Conservation (phyloP, 2,113 vertebrate species). For the Corapipo altera region DNA sequence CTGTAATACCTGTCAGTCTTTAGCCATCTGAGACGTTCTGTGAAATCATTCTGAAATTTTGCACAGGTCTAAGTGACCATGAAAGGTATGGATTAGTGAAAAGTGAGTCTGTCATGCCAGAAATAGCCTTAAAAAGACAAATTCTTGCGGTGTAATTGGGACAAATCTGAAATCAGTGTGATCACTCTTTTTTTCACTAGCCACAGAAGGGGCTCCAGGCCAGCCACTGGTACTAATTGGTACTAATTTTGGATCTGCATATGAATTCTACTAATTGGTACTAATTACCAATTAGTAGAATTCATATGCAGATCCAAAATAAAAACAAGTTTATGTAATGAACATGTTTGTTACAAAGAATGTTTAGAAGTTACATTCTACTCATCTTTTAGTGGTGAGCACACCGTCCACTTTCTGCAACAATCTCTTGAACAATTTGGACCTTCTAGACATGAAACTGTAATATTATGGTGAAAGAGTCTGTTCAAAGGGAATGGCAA, state of each 20-base stretch:
- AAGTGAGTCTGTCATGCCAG: not conserved
- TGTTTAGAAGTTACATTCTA: not conserved
- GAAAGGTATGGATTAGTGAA: not conserved
- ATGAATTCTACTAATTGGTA: too few species aligned
- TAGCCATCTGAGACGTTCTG: not conserved
- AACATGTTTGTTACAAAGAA: not conserved
- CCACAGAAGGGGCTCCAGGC: not conserved
- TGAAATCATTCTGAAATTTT: not conserved
- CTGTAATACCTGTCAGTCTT: not conserved
- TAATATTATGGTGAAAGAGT: not conserved
- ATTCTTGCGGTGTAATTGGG: not conserved
- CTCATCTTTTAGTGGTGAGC: not conserved
- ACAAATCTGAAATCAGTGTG: not conserved
- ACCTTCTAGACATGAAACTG: not conserved
- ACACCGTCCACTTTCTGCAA: not conserved
- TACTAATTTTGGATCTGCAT: too few species aligned
- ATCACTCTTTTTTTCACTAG: not conserved
- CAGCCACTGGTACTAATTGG: too few species aligned
- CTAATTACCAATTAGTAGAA: not conserved
- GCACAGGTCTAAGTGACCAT: not conserved
- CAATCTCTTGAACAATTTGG: not conserved
- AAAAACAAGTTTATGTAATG: not conserved
- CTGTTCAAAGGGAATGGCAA: not conserved
- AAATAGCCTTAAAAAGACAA: not conserved
- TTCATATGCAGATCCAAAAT: not conserved